Conservation (phyloP, 92 coral and sea anemone species). For the Galaxea fascicularis region DNA sequence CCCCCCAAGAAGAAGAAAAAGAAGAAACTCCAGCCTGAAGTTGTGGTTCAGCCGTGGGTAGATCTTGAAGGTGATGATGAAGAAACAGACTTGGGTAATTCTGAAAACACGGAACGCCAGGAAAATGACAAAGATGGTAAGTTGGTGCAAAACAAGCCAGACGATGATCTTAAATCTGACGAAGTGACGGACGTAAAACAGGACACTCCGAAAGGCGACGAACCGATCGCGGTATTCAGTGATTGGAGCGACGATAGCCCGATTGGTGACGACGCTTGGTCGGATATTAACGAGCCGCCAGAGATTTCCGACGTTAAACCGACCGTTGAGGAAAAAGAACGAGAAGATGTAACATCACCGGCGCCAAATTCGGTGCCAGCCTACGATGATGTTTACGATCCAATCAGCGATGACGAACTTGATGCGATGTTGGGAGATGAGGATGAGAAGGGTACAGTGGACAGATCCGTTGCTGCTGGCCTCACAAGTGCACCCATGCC, state of each 20-base stretch:
- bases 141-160: conserved; percentile 18
- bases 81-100: conserved; percentile 10
- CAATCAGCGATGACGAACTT: conserved; percentile 98
- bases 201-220: conserved; percentile 39
- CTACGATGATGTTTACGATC: conserved; percentile 97
- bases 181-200: conserved; percentile 5
- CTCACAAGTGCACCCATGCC: conserved; percentile 64
- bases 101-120: conserved; percentile 27
- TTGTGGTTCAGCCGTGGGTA: conserved; percentile 89
- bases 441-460: conserved; percentile 72
- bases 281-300: conserved; percentile 71
- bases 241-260: conserved; percentile 99
- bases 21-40: conserved; percentile 88
- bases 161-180: conserved; percentile 35
- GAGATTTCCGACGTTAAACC: conserved; percentile 67
- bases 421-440: conserved; percentile 95
- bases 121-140: conserved; percentile 11
- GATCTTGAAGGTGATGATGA: conserved; percentile 90
- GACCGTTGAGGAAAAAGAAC: conserved; percentile 8
- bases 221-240: conserved; percentile 74
- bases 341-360: conserved; percentile 26
- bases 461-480: conserved; percentile 27
- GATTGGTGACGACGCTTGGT: conserved; percentile 82
- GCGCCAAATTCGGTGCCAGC: conserved; percentile 68
- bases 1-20: conserved; percentile 89